Evolutionary conservation across 2,888 invertebrate genomes (phyloP), one percentile per base, ranked within the genome.

Genomic region (Phortica magna): DNA sequence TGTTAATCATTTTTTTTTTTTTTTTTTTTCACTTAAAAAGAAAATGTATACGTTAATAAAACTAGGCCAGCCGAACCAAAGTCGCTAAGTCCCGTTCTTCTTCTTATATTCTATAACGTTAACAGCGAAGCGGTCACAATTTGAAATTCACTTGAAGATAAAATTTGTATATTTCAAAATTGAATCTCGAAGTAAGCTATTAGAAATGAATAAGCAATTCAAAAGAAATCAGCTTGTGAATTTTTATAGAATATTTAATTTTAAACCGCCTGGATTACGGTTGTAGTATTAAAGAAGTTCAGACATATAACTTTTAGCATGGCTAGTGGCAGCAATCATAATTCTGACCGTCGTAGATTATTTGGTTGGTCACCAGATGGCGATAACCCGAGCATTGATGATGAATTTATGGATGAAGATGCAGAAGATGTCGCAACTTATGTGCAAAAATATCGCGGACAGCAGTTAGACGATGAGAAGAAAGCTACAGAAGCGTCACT

Each of bases 271-370:
- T 17, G n/a, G 22, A 70, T n/a, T 53, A 22, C 22, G 10, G 61
- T 4, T 31, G 43, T 72, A 57, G 5, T 6, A 19, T 53, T n/a
- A 67, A 61, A 67, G 73, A 74, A 72, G 31, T 64, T 10, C 48
- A 79, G 53, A 68, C 68, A 68, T 17, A 71, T 71, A 57, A 73
- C 74, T 73, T 22, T 53, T 64, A 70, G 61, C 31, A 89, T 89
- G 89, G 82, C 89, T 19, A 81, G 79, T 75, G 80, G 73, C 71
- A 81, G 80, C 31, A 82, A 81, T 73, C 77, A 80, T 67, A 57
- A 78, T 67, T 80, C 81, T 7, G 76, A 76, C 31, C 76, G 64
- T 19, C 74, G 76, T 12, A 61, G 64, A 12, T 75, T 75, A 12
- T 76, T 79, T 39, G 77, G 73, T 31, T 77, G 77, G 79, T 42